phyloP scores from a whole-genome alignment of 2,113 vertebrate genomes.

The Mesoclemmys tuberculata region DNA sequence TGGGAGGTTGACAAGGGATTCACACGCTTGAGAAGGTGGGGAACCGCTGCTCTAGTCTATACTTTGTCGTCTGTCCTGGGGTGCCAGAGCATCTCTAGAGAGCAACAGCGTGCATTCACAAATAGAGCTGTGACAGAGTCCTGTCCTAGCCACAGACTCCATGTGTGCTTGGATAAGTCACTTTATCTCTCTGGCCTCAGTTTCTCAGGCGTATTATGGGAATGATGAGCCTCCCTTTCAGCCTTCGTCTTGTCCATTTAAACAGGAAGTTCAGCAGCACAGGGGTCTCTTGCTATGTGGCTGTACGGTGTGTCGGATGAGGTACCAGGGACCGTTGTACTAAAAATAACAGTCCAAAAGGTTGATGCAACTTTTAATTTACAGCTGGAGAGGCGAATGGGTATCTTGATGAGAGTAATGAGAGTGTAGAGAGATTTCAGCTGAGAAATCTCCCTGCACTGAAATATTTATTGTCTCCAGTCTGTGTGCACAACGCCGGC shows the following conservation, averaged over 20 bases:
- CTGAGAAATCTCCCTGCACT: no score
- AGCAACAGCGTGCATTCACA: neutral
- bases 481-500: neutral
- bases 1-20: no score
- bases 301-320: neutral
- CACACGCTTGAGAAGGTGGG: no score
- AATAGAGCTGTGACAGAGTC: neutral
- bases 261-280: neutral
- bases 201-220: neutral
- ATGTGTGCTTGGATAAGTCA: neutral
- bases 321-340: neutral
- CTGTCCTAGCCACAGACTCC: neutral
- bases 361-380: neutral
- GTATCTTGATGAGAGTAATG: neutral
- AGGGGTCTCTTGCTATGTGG: neutral
- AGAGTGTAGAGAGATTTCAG: neutral
- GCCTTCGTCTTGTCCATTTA: neutral
- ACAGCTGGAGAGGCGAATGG: neutral
- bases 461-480: neutral
- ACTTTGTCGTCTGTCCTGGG: neutral
- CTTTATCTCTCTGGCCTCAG: neutral
- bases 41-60: no score
- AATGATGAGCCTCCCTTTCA: neutral
- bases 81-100: neutral
- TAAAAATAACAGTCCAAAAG: neutral